These are phyloP conservation scores for Tenodera sinensis DNA, from an alignment of 2,888 invertebrate species.

Conservation along the genomic window DNA sequence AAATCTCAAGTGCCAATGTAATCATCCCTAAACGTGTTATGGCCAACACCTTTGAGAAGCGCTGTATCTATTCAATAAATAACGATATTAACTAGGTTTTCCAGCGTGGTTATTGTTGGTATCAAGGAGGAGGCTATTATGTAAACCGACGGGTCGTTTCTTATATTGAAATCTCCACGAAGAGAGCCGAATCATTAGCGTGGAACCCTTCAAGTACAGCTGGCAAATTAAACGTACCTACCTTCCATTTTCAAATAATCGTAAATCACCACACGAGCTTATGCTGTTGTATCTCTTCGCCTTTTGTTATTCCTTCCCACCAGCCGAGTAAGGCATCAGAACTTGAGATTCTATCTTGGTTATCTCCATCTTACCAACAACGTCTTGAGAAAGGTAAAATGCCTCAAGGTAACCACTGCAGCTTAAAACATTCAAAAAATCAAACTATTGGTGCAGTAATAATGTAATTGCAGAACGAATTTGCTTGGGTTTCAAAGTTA, in stretches of 20 bases:
- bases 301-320: not conserved
- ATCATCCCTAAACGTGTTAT: not conserved
- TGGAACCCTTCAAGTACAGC: not conserved
- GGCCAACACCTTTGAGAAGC: not conserved
- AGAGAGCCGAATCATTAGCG: not conserved
- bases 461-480: no score
- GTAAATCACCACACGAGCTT: not conserved
- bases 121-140: not conserved
- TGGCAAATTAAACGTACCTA: not conserved
- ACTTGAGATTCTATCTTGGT: not conserved
- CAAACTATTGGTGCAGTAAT: no score
- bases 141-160: not conserved
- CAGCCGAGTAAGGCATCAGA: not conserved
- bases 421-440: no score
- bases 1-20: not conserved
- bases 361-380: not conserved
- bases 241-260: not conserved
- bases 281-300: not conserved
- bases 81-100: not conserved
- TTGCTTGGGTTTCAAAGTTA: no score
- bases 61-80: not conserved
- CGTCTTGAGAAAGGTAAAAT: not conserved
- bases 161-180: not conserved
- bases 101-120: not conserved
- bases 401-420: no score